These are phyloP conservation scores for Dicrurus megarhynchus DNA, from an alignment of 2,113 vertebrate genomes.

Conservation along the genomic window DNA sequence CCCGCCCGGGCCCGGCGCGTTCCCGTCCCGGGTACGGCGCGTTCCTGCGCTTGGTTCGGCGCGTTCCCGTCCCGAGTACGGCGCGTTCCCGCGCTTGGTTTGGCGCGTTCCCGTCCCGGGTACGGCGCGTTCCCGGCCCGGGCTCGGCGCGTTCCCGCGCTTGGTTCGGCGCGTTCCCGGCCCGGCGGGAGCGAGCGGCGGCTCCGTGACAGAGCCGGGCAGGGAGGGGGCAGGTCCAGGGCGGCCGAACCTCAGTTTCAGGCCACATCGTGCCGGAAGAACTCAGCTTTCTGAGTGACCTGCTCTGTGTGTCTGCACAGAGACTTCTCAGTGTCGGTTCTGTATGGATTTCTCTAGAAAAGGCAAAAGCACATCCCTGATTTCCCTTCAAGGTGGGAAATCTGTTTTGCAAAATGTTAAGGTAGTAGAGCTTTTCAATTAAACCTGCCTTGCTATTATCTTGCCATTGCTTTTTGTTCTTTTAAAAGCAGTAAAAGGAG, in stretches of 20 bases:
- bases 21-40: background rate
- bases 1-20: background rate
- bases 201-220: background rate
- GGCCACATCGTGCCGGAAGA: background rate
- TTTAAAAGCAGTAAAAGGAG: background rate
- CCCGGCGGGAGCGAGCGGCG: background rate
- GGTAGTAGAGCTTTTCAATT: background rate
- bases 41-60: background rate
- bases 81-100: background rate
- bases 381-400: background rate
- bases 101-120: background rate
- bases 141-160: background rate
- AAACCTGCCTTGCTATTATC: background rate
- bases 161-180: background rate
- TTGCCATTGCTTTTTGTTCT: background rate
- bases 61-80: background rate
- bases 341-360: background rate
- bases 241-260: background rate
- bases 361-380: background rate
- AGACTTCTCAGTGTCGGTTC: background rate
- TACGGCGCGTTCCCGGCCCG: background rate
- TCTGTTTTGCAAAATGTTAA: background rate
- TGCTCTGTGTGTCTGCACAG: background rate
- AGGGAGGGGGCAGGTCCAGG: background rate
- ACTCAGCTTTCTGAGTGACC: background rate